Conservation (phyloP, 1,140 invertebrate species). For the Muscidifurax raptorellus region DNA sequence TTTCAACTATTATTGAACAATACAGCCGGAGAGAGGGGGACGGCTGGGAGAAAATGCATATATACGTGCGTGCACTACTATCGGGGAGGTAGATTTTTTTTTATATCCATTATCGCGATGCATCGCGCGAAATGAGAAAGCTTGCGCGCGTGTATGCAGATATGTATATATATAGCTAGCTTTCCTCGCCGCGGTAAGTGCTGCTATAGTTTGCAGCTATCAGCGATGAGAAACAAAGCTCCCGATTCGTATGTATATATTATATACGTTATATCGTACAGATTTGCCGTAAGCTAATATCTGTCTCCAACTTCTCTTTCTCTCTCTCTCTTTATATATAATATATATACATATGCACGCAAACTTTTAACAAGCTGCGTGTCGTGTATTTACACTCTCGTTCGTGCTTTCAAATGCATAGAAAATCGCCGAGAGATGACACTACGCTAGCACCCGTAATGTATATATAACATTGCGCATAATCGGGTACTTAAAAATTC, state of each 20-base stretch:
- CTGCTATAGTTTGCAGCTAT: too few relatives aligned
- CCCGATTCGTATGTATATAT: too few relatives aligned
- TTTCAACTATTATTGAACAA: conserved; percentile 43
- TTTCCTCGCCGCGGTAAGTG: neutral
- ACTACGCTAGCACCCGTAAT: too few relatives aligned
- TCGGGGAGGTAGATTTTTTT: conserved; percentile 10
- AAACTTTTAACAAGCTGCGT: neutral
- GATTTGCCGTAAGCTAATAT: too few relatives aligned
- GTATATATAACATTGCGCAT: neutral
- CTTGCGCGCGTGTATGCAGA: neutral
- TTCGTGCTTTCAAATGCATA: too few relatives aligned
- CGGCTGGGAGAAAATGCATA: neutral
- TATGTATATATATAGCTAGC: too few relatives aligned
- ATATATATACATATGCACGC: too few relatives aligned
- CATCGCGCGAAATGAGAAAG: neutral
- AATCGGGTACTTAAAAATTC: neutral
- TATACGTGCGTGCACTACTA: neutral
- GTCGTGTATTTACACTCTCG: too few relatives aligned
- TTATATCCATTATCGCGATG: conserved; percentile 3
- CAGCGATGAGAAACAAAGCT: neutral
- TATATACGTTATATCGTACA: too few relatives aligned
- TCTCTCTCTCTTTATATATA: too few relatives aligned
- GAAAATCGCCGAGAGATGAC: neutral
- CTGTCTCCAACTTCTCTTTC: too few relatives aligned
- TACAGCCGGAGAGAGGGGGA: neutral